Evolutionary conservation across 2,797 vertebrate species (phyloP), one percentile per base, ranked within the genome.

Genomic region (Acanthiza pusilla): DNA sequence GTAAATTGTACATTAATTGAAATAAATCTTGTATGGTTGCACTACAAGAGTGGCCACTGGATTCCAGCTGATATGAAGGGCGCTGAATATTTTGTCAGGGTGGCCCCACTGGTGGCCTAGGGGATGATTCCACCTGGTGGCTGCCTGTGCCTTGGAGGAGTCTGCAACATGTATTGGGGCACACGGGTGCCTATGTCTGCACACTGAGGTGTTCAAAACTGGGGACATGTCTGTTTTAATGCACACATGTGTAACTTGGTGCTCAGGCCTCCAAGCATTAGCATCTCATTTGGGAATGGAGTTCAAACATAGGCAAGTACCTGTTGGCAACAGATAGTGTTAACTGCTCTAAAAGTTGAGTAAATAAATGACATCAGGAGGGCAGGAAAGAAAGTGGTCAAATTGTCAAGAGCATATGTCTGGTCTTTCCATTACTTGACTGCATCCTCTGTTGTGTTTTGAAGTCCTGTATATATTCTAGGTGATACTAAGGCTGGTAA

Each of bases 191-290:
- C 68, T 32, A 10, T 74, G 36, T 75, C 36, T 50, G 0, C 0
- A 3, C 18, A 1, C 32, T 0, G 42, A 30, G 45, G 10, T 2
- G 1, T 29, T 61, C 7, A 6, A 25, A 65, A 16, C 68, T 38
- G 85, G 26, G 57, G 57, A 6, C 32, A 9, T 1, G 1, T 57
- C 29, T 53, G 13, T 19, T 77, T 25, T 30, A 43, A 14, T 68
- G 50, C 42, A 14, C 1, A 0, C 29, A 2, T 0, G 0, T 0
- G 1, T 30, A 43, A n/a, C 12, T 40, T 66, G 8, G 29, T 8
- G 22, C 74, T 47, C 6, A 5, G 55, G 26, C 58, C 50, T 88
- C 53, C 16, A 6, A 36, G 25, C 60, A 1, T 54, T 50, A 13
- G 45, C 5, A 2, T 73, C 25, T 38, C 1, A 0, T 25, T 65